phyloP scores from a whole-genome alignment of 2,797 vertebrate genomes.

The Paramormyrops hopkinsi region DNA sequence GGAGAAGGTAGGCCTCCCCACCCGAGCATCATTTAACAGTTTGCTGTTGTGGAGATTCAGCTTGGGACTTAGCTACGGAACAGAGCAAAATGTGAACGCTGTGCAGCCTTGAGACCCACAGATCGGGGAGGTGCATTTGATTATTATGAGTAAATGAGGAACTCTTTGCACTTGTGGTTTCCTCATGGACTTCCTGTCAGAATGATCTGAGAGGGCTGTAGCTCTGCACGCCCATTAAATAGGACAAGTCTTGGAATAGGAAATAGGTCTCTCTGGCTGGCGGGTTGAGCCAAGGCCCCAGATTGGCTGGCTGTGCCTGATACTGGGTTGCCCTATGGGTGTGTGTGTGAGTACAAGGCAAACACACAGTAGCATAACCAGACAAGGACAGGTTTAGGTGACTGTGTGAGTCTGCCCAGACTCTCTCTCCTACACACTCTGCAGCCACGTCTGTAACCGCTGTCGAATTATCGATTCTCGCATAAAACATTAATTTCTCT shows the following conservation, averaged over 20 bases:
- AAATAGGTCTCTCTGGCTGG: conserved; percentile 1
- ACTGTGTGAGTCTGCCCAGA: background rate
- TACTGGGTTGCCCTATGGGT: background rate
- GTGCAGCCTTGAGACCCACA: background rate
- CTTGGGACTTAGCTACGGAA: background rate
- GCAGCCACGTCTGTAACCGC: background rate
- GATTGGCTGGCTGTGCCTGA: background rate
- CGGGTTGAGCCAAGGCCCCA: background rate
- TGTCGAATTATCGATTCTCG: background rate
- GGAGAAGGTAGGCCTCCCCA: conserved; percentile 77
- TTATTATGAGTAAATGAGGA: background rate
- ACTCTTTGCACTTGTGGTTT: background rate
- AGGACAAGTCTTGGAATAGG: conserved; percentile 10
- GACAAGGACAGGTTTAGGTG: background rate
- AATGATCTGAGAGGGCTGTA: background rate
- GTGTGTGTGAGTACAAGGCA: background rate
- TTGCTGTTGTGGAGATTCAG: background rate
- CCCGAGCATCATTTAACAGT: background rate
- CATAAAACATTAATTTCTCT: background rate
- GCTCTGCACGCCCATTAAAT: background rate
- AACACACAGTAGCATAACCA: background rate
- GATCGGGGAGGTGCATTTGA: background rate
- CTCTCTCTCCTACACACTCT: background rate
- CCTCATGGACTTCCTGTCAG: background rate
- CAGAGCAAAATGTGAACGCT: background rate